phyloP scores from a whole-genome alignment of 2,888 invertebrate species.

The Clivina fossor region DNA sequence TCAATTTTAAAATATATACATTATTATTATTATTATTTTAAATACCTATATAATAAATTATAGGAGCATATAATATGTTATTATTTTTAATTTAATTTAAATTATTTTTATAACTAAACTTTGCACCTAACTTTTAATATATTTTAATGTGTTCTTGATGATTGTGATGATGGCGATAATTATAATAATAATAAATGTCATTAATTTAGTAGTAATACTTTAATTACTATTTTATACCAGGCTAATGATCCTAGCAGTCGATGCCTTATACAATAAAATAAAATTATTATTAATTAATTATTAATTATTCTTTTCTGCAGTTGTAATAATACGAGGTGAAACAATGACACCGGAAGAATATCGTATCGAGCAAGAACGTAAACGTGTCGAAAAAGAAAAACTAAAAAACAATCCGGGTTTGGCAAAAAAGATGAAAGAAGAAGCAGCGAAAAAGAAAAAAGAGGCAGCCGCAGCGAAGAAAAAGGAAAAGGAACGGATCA shows the following conservation, averaged over 20 bases:
- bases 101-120: neutral
- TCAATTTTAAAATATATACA: no score
- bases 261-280: no score
- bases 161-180: no score
- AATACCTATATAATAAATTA: neutral
- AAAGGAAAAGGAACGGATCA: conserved; percentile 41
- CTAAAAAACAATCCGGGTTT: conserved; percentile 51
- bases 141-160: no score
- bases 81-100: neutral
- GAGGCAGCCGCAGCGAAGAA: conserved; percentile 41
- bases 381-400: conserved; percentile 45
- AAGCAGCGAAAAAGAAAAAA: conserved; percentile 49
- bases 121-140: no score
- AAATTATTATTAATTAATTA: no score
- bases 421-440: conserved; percentile 52
- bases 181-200: no score
- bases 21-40: no score
- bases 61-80: neutral
- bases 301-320: conserved; percentile 45
- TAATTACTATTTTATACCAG: no score
- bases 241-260: no score
- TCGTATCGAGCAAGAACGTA: conserved; percentile 50
- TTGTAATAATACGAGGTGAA: conserved; percentile 61
- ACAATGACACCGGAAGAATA: conserved; percentile 64
- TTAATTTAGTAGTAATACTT: no score